Percentiles rank a stretch among this genome's conserved stretches.
Evolutionary conservation across 1,140 invertebrate genomes (phyloP).

Genomic region (Drosophila neocordata): DNA sequence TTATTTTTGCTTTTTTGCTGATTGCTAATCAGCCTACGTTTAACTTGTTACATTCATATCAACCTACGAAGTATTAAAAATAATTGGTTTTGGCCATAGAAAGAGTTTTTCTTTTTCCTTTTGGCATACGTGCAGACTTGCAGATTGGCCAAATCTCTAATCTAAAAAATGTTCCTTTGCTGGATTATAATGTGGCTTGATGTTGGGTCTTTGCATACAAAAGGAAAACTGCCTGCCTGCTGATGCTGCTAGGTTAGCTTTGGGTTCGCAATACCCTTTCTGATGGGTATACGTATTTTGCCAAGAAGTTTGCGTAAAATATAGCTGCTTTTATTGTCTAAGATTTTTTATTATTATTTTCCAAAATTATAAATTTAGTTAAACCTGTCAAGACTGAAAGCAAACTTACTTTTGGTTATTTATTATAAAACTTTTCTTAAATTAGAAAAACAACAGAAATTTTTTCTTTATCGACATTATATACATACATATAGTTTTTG

Average conservation of each 20-base stretch:
- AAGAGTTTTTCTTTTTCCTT: slow-evolving; percentile 1
- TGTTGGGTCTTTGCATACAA: slow-evolving; percentile 20
- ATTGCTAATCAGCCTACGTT: background rate
- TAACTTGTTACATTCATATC: background rate
- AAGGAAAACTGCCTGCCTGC: slow-evolving; percentile 12
- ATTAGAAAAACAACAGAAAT: too few relatives aligned
- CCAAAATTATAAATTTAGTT: too few relatives aligned
- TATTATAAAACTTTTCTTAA: too few relatives aligned
- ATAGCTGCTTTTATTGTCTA: too few relatives aligned
- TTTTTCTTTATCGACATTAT: too few relatives aligned
- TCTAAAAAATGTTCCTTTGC: slow-evolving; percentile 13
- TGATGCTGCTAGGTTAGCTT: slow-evolving; percentile 44
- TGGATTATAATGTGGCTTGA: slow-evolving; percentile 50
- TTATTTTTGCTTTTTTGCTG: background rate
- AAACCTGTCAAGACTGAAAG: too few relatives aligned
- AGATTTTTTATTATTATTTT: too few relatives aligned
- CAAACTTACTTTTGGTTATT: too few relatives aligned
- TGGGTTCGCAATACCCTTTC: slow-evolving; percentile 18
- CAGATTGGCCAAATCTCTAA: background rate
- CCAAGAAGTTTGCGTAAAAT: too few relatives aligned
- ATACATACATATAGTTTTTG: too few relatives aligned
- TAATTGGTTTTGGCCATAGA: background rate
- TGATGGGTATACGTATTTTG: too few relatives aligned
- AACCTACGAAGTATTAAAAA: background rate
- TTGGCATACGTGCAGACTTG: background rate